A percentile compares a stretch with the other conserved stretches of the same genome.
Evolutionary conservation across 2,888 invertebrate species (phyloP).

Genomic region (Spilarctia lutea): DNA sequence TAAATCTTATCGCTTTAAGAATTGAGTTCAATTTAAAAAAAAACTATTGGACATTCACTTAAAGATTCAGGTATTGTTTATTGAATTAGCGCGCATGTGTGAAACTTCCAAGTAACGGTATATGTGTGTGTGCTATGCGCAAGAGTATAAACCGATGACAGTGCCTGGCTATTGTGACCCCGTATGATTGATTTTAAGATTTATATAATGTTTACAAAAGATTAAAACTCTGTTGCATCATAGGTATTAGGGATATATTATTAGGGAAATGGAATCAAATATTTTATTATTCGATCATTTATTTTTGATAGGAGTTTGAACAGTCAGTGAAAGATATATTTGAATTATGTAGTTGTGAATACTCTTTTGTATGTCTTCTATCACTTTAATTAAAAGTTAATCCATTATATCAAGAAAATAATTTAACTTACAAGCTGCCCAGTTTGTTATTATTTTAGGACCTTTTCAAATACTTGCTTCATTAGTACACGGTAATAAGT

Average conservation of each 20-base stretch:
- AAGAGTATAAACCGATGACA: slow-evolving; percentile 49
- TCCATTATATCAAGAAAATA: background rate
- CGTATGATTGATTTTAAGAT: slow-evolving; percentile 49
- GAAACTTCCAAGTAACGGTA: slow-evolving; percentile 53
- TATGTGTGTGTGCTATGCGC: slow-evolving; percentile 34
- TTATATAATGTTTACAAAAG: slow-evolving; percentile 25
- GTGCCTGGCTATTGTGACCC: slow-evolving; percentile 47
- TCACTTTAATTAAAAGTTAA: background rate
- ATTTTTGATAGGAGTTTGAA: no score
- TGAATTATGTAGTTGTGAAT: background rate
- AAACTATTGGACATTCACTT: slow-evolving; percentile 27
- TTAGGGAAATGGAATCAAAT: background rate
- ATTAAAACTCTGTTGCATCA: slow-evolving; percentile 18
- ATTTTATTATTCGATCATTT: background rate
- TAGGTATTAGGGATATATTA: slow-evolving; percentile 3
- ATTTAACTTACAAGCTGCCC: background rate
- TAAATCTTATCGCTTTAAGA: slow-evolving; percentile 16
- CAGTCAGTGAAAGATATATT: background rate
- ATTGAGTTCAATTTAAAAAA: slow-evolving; percentile 43
- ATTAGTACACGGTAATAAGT: background rate
- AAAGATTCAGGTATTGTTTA: slow-evolving; percentile 49
- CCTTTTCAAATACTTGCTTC: background rate
- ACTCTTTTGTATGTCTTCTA: background rate
- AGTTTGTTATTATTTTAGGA: background rate
- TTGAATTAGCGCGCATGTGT: slow-evolving; percentile 60